Conservation (phyloP, 2,797 vertebrate species). For the Hoplostethus mediterraneus region DNA sequence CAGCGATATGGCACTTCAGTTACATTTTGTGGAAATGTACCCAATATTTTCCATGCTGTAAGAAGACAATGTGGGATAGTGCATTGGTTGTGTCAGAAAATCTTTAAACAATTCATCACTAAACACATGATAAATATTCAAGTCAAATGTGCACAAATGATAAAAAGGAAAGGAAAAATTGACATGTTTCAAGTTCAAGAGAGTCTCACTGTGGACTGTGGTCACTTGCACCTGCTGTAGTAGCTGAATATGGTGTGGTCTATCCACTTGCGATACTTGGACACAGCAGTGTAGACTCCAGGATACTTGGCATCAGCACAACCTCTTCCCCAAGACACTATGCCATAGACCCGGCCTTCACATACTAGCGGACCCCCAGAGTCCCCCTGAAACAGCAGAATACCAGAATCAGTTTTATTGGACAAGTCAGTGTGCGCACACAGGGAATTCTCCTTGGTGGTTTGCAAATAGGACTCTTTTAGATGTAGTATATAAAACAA, state of each 20-base stretch:
- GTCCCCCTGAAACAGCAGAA: constrained; percentile 81
- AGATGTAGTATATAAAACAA: no score
- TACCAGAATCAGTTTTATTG: not conserved
- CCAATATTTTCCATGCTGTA: constrained; percentile 7
- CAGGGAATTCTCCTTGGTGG: no score
- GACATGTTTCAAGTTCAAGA: constrained; percentile 30
- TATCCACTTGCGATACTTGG: constrained; percentile 86
- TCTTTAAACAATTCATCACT: constrained; percentile 19
- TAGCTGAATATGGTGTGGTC: constrained; percentile 82
- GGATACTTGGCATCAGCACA: constrained; percentile 83
- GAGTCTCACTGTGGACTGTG: constrained; percentile 43
- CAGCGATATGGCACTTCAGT: constrained; percentile 71
- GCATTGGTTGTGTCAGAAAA: constrained; percentile 14
- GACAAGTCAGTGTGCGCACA: no score
- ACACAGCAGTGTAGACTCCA: constrained; percentile 86
- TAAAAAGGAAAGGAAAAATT: constrained; percentile 21
- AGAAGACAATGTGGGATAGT: constrained; percentile 6
- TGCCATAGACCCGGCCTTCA: constrained; percentile 83
- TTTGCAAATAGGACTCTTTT: no score
- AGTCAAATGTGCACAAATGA: constrained; percentile 41
- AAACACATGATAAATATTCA: constrained; percentile 46
- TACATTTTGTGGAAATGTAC: constrained; percentile 33
- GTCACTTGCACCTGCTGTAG: constrained; percentile 75
- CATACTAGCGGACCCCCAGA: constrained; percentile 88
- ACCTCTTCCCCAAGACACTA: constrained; percentile 88